Evolutionary conservation across 2,888 invertebrate genomes (phyloP).

Genomic region (Zele albiditarsus): DNA sequence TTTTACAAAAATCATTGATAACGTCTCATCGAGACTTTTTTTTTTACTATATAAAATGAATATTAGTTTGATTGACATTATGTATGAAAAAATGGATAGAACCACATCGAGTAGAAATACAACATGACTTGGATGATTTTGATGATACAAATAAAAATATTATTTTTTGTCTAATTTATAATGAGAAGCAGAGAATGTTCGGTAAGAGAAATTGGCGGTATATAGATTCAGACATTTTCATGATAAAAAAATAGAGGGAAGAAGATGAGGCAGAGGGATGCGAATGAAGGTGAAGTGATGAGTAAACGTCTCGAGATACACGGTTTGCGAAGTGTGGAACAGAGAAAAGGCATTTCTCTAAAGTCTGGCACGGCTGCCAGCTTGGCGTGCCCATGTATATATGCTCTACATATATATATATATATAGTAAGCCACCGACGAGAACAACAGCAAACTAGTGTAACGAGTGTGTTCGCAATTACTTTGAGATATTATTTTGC

Average conservation of each 20-base stretch:
- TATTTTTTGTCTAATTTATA: too few species aligned
- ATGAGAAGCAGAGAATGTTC: too few species aligned
- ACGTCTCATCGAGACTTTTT: too few species aligned
- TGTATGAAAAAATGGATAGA: too few species aligned
- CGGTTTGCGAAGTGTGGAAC: background rate
- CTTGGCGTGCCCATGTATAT: constrained; percentile 14
- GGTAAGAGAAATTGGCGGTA: too few species aligned
- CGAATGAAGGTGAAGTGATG: background rate
- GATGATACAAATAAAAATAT: too few species aligned
- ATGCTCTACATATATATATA: background rate
- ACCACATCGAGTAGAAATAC: too few species aligned
- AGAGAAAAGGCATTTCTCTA: background rate
- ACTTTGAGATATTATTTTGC: constrained; percentile 26
- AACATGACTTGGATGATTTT: too few species aligned
- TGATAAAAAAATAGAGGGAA: background rate
- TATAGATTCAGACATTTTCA: background rate
- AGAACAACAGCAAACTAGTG: constrained; percentile 19
- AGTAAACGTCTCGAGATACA: constrained; percentile 7
- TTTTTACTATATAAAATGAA: too few species aligned
- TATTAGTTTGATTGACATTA: too few species aligned
- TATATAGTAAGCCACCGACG: background rate
- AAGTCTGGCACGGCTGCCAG: constrained; percentile 30
- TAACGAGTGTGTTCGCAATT: constrained; percentile 28
- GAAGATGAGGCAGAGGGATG: background rate
- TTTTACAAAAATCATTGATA: too few species aligned